Conservation (phyloP, 23 tunicate genomes). For the Halocynthia roretzi region DNA sequence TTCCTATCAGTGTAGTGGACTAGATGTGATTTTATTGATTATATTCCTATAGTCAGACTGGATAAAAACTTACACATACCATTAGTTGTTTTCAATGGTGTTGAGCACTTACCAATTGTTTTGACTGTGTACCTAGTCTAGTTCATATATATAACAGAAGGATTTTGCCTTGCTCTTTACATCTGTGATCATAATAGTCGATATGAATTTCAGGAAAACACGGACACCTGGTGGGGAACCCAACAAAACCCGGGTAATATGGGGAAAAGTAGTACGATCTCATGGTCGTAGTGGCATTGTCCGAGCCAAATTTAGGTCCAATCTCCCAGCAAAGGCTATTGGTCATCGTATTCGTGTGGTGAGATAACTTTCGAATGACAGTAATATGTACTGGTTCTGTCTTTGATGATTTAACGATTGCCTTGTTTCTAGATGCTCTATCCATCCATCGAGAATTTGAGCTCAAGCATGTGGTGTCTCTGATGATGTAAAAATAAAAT, state of each 20-base stretch:
- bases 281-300: constrained; percentile 96
- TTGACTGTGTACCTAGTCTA: no score
- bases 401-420: neutral
- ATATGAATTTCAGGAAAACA: constrained; percentile 34
- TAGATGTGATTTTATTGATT: neutral
- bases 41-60: no score
- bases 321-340: constrained; percentile 94
- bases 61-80: no score
- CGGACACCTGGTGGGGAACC: constrained; percentile 82
- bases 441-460: constrained; percentile 26
- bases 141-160: neutral
- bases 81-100: no score
- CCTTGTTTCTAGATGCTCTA: constrained; percentile 23
- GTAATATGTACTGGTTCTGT: neutral
- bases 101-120: no score
- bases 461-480: no score
- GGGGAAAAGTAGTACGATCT: constrained; percentile 90
- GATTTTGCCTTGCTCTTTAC: constrained; percentile 2
- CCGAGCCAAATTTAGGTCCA: constrained; percentile 80
- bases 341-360: constrained; percentile 91
- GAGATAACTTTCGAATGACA: constrained; percentile 14
- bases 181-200: neutral
- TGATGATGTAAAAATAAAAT: no score
- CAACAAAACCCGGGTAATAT: constrained; percentile 81
- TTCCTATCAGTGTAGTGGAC: neutral